phyloP scores from a whole-genome alignment of 2,888 invertebrate species.

The Neoscelio sp. region DNA sequence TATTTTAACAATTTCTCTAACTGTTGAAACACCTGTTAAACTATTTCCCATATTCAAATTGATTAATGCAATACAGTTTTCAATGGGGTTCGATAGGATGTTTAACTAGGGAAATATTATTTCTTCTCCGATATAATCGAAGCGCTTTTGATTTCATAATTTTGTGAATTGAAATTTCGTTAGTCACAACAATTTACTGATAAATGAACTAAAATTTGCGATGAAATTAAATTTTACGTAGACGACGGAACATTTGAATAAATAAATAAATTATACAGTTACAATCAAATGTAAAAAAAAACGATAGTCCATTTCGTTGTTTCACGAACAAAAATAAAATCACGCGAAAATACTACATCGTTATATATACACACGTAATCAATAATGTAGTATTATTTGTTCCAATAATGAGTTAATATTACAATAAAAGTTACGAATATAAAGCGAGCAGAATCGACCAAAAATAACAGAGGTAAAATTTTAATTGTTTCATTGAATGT shows the following conservation, averaged over 20 bases:
- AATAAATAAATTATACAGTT: neutral
- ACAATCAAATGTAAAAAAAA: slow-evolving; percentile 1
- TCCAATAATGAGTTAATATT: slow-evolving; percentile 1
- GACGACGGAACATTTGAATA: neutral
- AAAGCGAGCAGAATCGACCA: neutral
- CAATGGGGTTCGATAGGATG: too few relatives aligned
- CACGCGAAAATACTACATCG: neutral
- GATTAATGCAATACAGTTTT: too few relatives aligned
- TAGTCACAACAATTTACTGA: slow-evolving; percentile 10
- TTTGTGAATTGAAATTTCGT: slow-evolving; percentile 28
- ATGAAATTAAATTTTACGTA: neutral
- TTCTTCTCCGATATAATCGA: neutral
- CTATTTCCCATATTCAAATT: too few relatives aligned
- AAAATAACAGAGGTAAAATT: slow-evolving; percentile 7
- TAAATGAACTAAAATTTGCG: slow-evolving; percentile 3
- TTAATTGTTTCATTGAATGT: too few relatives aligned
- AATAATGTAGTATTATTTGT: slow-evolving; percentile 13
- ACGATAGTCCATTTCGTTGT: neutral
- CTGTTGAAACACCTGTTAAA: too few relatives aligned
- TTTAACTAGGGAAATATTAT: too few relatives aligned
- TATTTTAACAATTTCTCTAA: too few relatives aligned
- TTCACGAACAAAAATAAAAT: slow-evolving; percentile 1
- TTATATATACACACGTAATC: slow-evolving; percentile 1
- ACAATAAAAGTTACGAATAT: slow-evolving; percentile 18
- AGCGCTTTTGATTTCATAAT: slow-evolving; percentile 17